Percentiles rank a stretch among this genome's conserved stretches.
phyloP scores from a whole-genome alignment of 2,113 vertebrate genomes.

The Psophia crepitans region DNA sequence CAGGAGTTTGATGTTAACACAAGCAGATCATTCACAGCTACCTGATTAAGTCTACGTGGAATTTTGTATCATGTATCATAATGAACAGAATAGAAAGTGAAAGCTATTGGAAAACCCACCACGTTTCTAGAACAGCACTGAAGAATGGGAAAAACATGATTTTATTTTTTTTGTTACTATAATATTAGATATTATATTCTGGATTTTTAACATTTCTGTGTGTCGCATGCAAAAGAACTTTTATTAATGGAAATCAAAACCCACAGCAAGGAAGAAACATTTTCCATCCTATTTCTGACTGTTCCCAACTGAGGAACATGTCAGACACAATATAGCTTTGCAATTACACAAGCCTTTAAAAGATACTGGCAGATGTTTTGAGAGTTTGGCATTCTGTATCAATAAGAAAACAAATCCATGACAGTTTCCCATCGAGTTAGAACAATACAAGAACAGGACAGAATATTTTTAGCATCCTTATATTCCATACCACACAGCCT shows the following conservation, averaged over 20 bases:
- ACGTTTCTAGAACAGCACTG: not conserved
- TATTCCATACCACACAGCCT: not conserved
- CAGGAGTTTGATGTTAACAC: not conserved
- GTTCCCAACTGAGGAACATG: not conserved
- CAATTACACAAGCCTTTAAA: not conserved
- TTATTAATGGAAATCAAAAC: conserved; percentile 12
- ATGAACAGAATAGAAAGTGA: not conserved
- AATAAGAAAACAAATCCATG: conserved; percentile 1
- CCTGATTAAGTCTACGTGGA: not conserved
- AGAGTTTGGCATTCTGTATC: not conserved
- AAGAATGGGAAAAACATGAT: not conserved
- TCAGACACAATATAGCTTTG: conserved; percentile 12
- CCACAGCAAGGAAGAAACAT: not conserved
- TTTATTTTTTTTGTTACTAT: not conserved
- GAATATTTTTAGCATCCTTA: not conserved
- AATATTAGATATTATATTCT: not conserved
- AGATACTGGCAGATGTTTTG: conserved; percentile 27
- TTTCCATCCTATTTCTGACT: conserved; percentile 18
- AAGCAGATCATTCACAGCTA: not conserved
- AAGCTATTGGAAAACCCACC: not conserved
- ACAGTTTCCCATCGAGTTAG: not conserved
- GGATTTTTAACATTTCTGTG: not conserved
- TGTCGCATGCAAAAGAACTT: not conserved
- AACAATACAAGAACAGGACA: not conserved
- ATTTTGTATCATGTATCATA: not conserved